Base-by-base conservation (phyloP, 2,113 vertebrate species). In the Forbesichthys agassizii region DNA sequence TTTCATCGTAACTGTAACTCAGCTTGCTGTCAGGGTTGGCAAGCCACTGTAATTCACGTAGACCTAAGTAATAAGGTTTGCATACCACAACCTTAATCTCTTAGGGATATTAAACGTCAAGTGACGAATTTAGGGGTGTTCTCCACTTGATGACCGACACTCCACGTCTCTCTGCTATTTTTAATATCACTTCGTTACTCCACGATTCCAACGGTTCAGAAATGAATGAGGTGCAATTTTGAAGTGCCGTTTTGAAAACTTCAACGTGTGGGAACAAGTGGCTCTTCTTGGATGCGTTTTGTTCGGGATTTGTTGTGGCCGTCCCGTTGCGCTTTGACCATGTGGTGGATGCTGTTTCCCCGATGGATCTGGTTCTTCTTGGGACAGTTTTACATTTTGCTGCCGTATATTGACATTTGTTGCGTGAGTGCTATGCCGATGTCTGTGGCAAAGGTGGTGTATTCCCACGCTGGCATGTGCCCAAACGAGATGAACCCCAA, bases 401-500 rank as follows among this genome's bases (percentile, higher is more conserved):
- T 94, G 1, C 88, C 94, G 13, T 82, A 88, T 11, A 61, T 68
- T 79, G 83, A 81, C 80, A 68, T 63, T 78, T 75, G 75, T 55
- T 84, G 90, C 0, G 90, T 89, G 55, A 72, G 69, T 71, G 93
- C 93, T 1, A 90, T 93, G 88, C 92, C 95, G 5, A 78, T 91
- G 89, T 82, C 86, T 0, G 86, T 95, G 33, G 93, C 96, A 0
- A 96, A 96, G 5, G 84, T 98, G 81, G 95, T 96, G 0, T 99
- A 98, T 61, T 98, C 97, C 46, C 97, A 99, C 0, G 96, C 96
- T 0, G 98, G 98, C 82, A 93, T 99, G 84, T 99, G 98, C 82
- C 98, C 98, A 64, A 99, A 99, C 80, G 98, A 99, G 77, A 95
- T 99, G 94, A 99, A 97, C 88, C 98, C 98, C 71, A 99, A 99